Evolutionary conservation across 2,113 vertebrate species (phyloP).

Genomic region (Narcine bancroftii): DNA sequence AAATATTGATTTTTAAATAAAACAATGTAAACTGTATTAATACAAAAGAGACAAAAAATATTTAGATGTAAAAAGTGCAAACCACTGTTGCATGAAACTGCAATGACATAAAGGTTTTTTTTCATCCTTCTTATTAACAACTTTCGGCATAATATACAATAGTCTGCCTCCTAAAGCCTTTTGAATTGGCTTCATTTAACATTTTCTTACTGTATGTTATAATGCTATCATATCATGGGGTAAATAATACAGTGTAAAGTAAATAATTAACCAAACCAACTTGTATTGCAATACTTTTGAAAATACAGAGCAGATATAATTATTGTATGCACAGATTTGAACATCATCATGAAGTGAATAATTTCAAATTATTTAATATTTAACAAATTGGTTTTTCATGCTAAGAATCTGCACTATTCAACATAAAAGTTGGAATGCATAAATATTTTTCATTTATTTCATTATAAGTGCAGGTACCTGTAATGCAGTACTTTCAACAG

Average conservation of each 20-base stretch:
- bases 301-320: neutral
- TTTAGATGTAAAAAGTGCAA: neutral
- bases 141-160: neutral
- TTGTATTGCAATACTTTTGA: neutral
- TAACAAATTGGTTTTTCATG: conserved; percentile 13
- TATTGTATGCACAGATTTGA: neutral
- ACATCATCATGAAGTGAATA: neutral
- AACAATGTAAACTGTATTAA: too few species aligned
- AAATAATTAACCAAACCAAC: neutral
- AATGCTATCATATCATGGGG: neutral
- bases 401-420: conserved; percentile 2
- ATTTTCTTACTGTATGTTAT: neutral
- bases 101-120: neutral
- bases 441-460: neutral
- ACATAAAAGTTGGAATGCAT: neutral
- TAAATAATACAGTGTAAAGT: neutral
- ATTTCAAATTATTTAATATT: conserved; percentile 15
- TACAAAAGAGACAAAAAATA: neutral
- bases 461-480: neutral
- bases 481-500: conserved; percentile 8
- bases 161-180: neutral
- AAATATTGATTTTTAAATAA: too few species aligned
- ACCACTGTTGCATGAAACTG: neutral
- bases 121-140: neutral
- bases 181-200: neutral